Conservation (phyloP, 92 coral and sea anemone genomes). For the Phenganax marumi region DNA sequence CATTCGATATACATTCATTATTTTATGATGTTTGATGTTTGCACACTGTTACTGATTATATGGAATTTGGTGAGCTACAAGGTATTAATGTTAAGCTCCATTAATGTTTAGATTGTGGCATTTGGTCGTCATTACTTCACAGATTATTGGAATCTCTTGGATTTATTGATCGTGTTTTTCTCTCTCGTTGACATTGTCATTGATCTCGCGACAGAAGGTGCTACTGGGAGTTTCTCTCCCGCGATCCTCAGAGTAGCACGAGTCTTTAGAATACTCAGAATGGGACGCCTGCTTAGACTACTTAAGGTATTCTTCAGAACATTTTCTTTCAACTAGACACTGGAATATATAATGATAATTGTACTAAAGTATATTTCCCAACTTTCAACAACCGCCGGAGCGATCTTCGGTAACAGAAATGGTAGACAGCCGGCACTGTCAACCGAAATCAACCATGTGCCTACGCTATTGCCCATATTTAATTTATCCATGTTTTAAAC, state of each 20-base stretch:
- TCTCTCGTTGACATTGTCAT: constrained; percentile 86
- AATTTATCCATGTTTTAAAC: no score
- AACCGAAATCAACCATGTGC: no score
- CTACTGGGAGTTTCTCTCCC: constrained; percentile 83
- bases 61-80: no score
- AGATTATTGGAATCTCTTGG: constrained; percentile 92
- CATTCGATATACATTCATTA: not conserved
- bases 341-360: not conserved
- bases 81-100: no score
- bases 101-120: constrained; percentile 58
- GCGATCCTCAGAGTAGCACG: constrained; percentile 82
- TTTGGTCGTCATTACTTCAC: constrained; percentile 85
- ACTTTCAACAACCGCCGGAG: no score
- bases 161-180: constrained; percentile 71
- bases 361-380: no score
- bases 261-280: constrained; percentile 83
- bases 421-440: no score
- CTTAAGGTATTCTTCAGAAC: constrained; percentile 65
- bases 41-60: no score
- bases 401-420: no score
- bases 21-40: no score
- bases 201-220: constrained; percentile 75
- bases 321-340: not conserved
- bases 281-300: constrained; percentile 91
- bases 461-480: no score